Conservation (phyloP, 2,113 vertebrate species). For the Zapus hudsonius region DNA sequence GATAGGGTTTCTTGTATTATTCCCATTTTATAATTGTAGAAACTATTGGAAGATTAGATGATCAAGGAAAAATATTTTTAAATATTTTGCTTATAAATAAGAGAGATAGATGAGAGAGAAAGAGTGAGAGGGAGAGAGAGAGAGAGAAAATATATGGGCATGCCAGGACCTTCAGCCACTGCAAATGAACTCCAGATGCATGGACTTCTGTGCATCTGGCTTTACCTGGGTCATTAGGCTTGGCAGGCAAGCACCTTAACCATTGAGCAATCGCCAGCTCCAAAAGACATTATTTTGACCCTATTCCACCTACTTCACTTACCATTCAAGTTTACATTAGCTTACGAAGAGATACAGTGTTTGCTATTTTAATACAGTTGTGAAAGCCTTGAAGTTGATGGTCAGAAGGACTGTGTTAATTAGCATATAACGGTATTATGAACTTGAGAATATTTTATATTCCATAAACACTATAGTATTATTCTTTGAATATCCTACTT, state of each 20-base stretch:
- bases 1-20: neutral
- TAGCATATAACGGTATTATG: constrained; percentile 58
- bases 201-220: no score
- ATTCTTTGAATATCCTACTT: constrained; percentile 60
- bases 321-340: constrained; percentile 11
- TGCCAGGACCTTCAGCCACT: no score
- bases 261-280: no score
- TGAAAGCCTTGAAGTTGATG: constrained; percentile 38
- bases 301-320: neutral
- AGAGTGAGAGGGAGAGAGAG: no score
- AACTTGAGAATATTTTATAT: constrained; percentile 60
- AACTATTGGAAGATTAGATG: neutral
- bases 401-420: constrained; percentile 63
- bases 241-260: no score
- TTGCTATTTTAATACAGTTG: constrained; percentile 47
- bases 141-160: no score
- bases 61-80: no score
- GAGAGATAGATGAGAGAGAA: no score
- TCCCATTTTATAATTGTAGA: neutral
- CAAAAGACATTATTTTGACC: neutral
- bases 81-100: no score
- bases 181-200: no score
- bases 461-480: constrained; percentile 66
- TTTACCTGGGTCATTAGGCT: no score
- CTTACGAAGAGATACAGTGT: constrained; percentile 1